Conservation (phyloP, 53 echinoderm and acorn worm genomes). For the Luidia sarsii region DNA sequence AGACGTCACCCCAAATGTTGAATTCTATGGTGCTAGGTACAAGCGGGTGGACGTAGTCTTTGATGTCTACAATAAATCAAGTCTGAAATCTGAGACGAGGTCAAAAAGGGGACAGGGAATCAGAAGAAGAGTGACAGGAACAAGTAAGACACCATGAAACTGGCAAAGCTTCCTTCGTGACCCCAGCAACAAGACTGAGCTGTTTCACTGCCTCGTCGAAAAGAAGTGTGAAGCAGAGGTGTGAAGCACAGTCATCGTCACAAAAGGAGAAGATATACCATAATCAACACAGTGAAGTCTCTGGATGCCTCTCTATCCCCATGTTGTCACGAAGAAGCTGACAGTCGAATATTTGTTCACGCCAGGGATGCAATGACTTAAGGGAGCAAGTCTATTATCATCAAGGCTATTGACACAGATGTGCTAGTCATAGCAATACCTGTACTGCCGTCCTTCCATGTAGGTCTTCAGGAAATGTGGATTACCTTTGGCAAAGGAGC, state of each 20-base stretch:
- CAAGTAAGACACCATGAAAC: conserved; percentile 37
- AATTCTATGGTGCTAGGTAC: neutral
- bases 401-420: conserved; percentile 26
- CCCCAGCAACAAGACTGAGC: conserved; percentile 33
- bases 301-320: too few species aligned
- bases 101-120: conserved; percentile 27
- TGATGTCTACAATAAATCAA: conserved; percentile 28
- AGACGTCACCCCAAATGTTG: conserved; percentile 7
- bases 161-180: conserved; percentile 35
- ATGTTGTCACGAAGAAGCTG: conserved; percentile 27
- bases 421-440: conserved; percentile 23
- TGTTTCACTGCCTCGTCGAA: conserved; percentile 31
- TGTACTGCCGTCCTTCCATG: neutral
- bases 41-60: conserved; percentile 24
- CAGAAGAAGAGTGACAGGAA: conserved; percentile 38
- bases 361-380: conserved; percentile 7
- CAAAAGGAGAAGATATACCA: conserved; percentile 32
- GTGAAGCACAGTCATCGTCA: conserved; percentile 6
- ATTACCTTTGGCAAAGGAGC: conserved; percentile 23
- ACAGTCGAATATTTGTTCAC: conserved; percentile 18
- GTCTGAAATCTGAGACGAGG: conserved; percentile 48
- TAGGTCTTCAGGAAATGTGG: conserved; percentile 30
- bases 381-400: neutral
- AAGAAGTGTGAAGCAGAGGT: neutral
- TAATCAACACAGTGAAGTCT: neutral